Base-by-base conservation (phyloP, 2,888 invertebrate species). In the Amblyjoppa proteus region DNA sequence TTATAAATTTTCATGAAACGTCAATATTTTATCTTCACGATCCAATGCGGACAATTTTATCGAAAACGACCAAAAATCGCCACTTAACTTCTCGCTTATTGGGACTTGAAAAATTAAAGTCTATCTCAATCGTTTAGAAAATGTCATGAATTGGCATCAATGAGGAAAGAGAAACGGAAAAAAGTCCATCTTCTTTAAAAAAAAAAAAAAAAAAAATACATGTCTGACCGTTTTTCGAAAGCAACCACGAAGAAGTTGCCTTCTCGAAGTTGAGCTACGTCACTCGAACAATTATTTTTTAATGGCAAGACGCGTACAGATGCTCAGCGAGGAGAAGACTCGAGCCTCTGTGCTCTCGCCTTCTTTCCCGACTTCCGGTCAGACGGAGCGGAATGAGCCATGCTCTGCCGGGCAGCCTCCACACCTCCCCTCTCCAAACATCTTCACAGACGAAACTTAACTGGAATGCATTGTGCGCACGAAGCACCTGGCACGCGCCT, bases 401-500 rank as follows among this genome's bases (percentile, higher is more conserved):
- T 87, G 70, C 81, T 86, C 85, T 87, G 86, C 87, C 86, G 87
- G 84, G 71, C 53, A 66, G 76, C 73, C 76, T 81, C 84, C 73
- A 64, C 81, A 78, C 71, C 73, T 74, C 38, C 64, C 76, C 75
- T 41, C 56, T 28, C 56, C 79, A 51, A 75, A 66, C 73, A 77
- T 76, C 75, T 75, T 74, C 68, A 80, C 85, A 71, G 70, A 78
- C 84, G 58, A 85, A 84, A 82, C 89, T 88, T 88, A 91, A 92
- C 91, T 92, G 91, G 91, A 91, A 92, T 91, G 92, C 92, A 92
- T 91, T 92, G 91, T 89, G 88, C 87, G 89, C 89, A 88, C 89
- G 90, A 91, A 92, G 92, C 93, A 93, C 93, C 93, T 93, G 93
- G 93, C 93, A 93, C 93, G 93, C 92, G 92, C 92, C 87, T 76